Base-by-base conservation (phyloP, 2,888 invertebrate species). In the Clanis bilineata region DNA sequence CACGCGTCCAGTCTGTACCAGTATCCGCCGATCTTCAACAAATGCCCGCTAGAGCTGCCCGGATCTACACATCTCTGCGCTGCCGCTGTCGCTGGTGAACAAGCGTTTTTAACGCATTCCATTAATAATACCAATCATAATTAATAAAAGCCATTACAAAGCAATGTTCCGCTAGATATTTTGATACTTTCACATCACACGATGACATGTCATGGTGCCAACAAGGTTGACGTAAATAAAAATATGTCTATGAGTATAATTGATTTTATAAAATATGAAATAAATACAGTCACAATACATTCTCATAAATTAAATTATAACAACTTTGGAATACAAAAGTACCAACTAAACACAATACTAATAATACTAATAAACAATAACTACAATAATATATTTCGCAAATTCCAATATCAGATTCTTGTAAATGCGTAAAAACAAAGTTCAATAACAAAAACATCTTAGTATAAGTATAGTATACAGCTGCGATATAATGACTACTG, bases 1-100 rank as follows among this genome's bases (percentile, higher is more conserved):
- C 83, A 76, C 2, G 73, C 82, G 57, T 91, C 90, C 72, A 91
- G 69, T 57, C 74, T 78, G 77, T 91, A 91, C 90, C 88, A 89
- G 69, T 79, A 79, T 1, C 82, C 83, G 32, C 85, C 83, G 71
- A 88, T 83, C 75, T 85, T 87, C 67, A 92, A 68, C 67, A 88
- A 67, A 62, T 78, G 76, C 3, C 76, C 76, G n/a, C 71, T 76
- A 51, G 2, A 38, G 6, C 25, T 51, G 12, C 10, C 28, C 9
- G 10, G 5, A 64, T 69, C 43, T 23, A 25, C 15, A 36, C 54
- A 22, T 15, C 47, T n/a, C 25, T 1, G 12, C 25, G 12, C 38
- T 7, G 12, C 9, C 23, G 47, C 58, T 58, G 58, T 39, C 25
- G 47, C 58, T 58, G 58, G 25, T 18, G 23, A 51, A 58, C 18